Evolutionary conservation across 2,888 invertebrate genomes (phyloP), one percentile per base, ranked within the genome.

Genomic region (Sarcophaga rosellei): DNA sequence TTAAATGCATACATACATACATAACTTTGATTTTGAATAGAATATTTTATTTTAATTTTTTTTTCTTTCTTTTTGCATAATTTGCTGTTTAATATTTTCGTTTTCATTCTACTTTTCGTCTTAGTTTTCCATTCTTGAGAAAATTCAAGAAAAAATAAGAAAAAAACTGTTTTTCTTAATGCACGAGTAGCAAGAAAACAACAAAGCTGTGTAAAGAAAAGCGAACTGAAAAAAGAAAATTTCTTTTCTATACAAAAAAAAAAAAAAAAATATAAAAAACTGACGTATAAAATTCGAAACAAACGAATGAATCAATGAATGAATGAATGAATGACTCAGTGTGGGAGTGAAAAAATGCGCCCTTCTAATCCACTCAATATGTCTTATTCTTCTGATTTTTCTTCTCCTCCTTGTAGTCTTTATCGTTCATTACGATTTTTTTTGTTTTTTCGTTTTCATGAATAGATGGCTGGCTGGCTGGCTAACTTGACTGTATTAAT

Each of bases 301-400:
- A 75, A 85, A 75, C 74, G 78, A 83, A 83, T 83, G 62, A 21
- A 53, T 53, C 21, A 85, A 70, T 80, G 78, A 83, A 85, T 85
- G 53, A 21, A 53, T 53, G 21, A 85, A 75, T 80, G 75, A 83
- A 85, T 85, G 65, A 21, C 1, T 47, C 21, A 25, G 4, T 35
- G 10, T 35, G 35, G 8, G 8, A 35, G 35, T 35, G 35, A 65
- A 69, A 53, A 70, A 77, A 35, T 25, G 86, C 84, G 74, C 65
- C 86, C 78, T 86, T 87, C 85, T 88, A 88, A 87, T 87, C 87
- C 87, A 84, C 86, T 86, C 82, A 85, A 70, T 65, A 72, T 47
- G n/a, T 57, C 69, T 79, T 62, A 35, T 8, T 35, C 35, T 35
- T 35, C 35, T 10, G 1, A 8, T 10, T 35, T 35, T 35, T 10